Evolutionary conservation across 2,113 vertebrate genomes (phyloP).

Genomic region (Phocoena sinus): DNA sequence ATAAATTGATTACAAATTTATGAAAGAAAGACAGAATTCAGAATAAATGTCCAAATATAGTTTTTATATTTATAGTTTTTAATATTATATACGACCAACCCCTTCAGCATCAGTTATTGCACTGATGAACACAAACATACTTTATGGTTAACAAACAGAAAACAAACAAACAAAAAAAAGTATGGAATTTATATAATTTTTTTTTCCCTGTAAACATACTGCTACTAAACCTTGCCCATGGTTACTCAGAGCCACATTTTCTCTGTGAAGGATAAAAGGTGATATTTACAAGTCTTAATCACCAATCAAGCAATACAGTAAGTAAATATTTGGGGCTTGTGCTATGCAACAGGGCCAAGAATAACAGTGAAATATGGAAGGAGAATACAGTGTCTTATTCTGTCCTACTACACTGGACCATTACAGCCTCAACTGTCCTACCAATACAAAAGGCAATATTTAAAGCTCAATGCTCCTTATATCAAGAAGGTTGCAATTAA

Average conservation of each 20-base stretch:
- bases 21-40: neutral
- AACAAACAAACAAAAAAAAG: neutral
- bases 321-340: neutral
- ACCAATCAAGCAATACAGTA: neutral
- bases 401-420: neutral
- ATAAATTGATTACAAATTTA: conserved; percentile 38
- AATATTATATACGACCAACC: neutral
- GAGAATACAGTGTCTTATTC: neutral
- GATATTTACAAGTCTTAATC: neutral
- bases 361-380: neutral
- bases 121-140: neutral
- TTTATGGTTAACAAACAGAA: neutral
- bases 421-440: neutral
- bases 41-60: conserved; percentile 23
- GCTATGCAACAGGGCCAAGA: neutral
- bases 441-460: neutral
- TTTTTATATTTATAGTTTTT: conserved; percentile 36
- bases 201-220: neutral
- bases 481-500: neutral
- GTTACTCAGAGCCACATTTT: conserved; percentile 8
- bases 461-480: neutral
- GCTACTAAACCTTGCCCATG: neutral
- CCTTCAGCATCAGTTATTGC: neutral
- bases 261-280: neutral
- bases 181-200: neutral